These are phyloP conservation scores for Coreoperca whiteheadi DNA, from an alignment of 2,113 vertebrate genomes.

Conservation along the genomic window DNA sequence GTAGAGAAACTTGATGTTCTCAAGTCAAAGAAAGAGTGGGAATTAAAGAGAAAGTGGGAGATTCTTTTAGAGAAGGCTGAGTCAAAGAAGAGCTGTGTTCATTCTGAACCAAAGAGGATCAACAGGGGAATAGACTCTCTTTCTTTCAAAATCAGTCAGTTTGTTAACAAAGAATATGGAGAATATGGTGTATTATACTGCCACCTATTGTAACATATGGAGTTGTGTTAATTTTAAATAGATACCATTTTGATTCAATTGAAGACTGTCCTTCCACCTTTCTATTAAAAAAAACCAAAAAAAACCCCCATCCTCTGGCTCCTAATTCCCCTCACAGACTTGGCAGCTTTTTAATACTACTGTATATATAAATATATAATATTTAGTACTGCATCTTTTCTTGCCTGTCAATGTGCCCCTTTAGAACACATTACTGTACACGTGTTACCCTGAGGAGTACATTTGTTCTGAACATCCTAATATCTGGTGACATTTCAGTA, in stretches of 20 bases:
- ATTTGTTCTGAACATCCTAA: not conserved
- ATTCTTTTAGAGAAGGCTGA: slow-evolving; percentile 11
- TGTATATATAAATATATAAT: no score
- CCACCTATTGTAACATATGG: slow-evolving; percentile 3
- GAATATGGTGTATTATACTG: not conserved
- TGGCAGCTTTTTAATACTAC: not conserved
- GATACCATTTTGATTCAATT: not conserved
- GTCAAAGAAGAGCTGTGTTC: slow-evolving; percentile 39
- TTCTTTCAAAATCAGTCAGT: not conserved
- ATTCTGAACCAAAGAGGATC: slow-evolving; percentile 1
- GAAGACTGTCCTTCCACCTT: no score
- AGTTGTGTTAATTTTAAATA: not conserved
- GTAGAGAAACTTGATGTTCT: slow-evolving; percentile 77
- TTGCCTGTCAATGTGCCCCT: not conserved
- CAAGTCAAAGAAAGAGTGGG: slow-evolving; percentile 48
- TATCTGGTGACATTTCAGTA: not conserved
- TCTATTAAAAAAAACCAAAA: no score
- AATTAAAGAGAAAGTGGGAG: slow-evolving; percentile 22
- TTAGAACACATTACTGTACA: not conserved
- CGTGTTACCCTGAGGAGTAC: not conserved
- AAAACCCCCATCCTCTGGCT: no score
- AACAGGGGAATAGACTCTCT: not conserved
- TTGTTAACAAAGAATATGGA: slow-evolving; percentile 18
- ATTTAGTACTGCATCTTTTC: not conserved
- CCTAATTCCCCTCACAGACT: not conserved